These are phyloP conservation scores for Poecilus cupreus DNA, from an alignment of 2,888 invertebrate species.

Conservation along the genomic window DNA sequence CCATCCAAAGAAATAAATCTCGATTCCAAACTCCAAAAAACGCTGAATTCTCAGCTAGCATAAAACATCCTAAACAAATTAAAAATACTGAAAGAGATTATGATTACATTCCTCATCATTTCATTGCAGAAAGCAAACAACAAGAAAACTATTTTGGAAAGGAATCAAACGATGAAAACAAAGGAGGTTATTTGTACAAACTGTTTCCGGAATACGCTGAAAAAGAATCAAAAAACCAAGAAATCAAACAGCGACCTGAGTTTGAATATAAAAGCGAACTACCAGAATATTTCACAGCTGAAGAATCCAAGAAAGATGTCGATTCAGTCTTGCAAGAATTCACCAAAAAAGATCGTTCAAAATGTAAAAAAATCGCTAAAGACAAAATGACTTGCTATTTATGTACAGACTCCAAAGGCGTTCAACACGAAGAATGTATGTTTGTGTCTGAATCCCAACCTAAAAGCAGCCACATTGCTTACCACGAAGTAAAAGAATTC, in stretches of 20 bases:
- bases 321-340: slow-evolving; percentile 84
- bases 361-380: slow-evolving; percentile 82
- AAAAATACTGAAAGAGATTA: slow-evolving; percentile 28
- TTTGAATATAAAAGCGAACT: slow-evolving; percentile 62
- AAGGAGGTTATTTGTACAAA: slow-evolving; percentile 73
- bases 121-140: slow-evolving; percentile 55
- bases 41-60: slow-evolving; percentile 61
- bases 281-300: slow-evolving; percentile 69
- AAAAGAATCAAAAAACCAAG: slow-evolving; percentile 70
- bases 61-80: slow-evolving; percentile 36
- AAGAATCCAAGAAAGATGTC: slow-evolving; percentile 79
- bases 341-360: slow-evolving; percentile 81
- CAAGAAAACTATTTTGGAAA: slow-evolving; percentile 56
- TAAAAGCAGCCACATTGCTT: slow-evolving; percentile 79
- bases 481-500: slow-evolving; percentile 80
- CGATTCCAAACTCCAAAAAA: background rate
- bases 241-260: slow-evolving; percentile 72
- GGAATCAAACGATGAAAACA: slow-evolving; percentile 69
- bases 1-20: slow-evolving; percentile 49
- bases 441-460: slow-evolving; percentile 83
- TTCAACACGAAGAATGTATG: slow-evolving; percentile 87
- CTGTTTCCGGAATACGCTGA: slow-evolving; percentile 71
- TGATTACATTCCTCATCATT: background rate
- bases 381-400: slow-evolving; percentile 87
- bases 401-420: slow-evolving; percentile 81